phyloP scores from a whole-genome alignment of 2,113 vertebrate species.

The Calidris pugnax region DNA sequence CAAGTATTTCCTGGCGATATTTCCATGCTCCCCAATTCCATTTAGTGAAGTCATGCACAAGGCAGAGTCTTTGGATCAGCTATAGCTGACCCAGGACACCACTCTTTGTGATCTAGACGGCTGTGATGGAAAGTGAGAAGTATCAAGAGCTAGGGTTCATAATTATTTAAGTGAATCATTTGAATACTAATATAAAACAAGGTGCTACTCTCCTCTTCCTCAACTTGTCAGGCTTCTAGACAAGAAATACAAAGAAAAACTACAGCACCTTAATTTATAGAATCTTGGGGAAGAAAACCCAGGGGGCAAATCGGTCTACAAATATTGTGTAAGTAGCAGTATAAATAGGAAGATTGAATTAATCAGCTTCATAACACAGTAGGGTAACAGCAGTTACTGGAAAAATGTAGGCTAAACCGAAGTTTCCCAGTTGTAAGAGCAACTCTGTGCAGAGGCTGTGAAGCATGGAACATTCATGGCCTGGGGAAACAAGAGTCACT shows the following conservation, averaged over 20 bases:
- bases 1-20: not conserved
- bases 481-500: accelerated
- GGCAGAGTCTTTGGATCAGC: not conserved
- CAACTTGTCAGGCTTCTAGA: not conserved
- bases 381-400: not conserved
- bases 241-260: not conserved
- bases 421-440: not conserved
- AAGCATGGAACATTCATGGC: accelerated
- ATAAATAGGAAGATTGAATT: not conserved
- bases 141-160: not conserved
- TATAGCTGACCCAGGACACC: not conserved
- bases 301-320: not conserved
- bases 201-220: not conserved
- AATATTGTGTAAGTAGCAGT: not conserved
- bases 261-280: not conserved
- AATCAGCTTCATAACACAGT: not conserved
- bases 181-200: not conserved
- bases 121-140: not conserved
- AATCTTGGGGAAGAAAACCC: not conserved
- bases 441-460: not conserved
- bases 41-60: not conserved
- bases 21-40: not conserved
- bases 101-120: not conserved
- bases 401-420: not conserved
- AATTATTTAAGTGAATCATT: not conserved